These are phyloP conservation scores for Muntiacus muntjak DNA, from an alignment of 2,113 vertebrate species.

Conservation along the genomic window DNA sequence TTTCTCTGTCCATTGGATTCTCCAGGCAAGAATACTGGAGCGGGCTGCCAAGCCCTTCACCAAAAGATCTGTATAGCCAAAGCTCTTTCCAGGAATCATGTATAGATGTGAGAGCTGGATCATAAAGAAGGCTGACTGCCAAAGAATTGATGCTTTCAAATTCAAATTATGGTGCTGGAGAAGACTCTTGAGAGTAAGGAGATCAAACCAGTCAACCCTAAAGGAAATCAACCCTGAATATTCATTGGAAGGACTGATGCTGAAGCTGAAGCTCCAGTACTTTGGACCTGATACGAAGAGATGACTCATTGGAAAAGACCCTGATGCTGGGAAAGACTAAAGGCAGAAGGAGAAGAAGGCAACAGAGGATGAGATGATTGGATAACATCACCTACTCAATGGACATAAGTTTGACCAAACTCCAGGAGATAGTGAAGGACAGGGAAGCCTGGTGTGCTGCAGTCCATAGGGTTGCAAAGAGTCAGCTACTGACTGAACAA, in stretches of 20 bases:
- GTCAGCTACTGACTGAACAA: neutral
- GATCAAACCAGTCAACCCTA: neutral
- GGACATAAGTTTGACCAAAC: neutral
- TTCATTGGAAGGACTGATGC: neutral
- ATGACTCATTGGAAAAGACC: neutral
- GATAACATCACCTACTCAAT: neutral
- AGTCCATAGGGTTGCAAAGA: neutral
- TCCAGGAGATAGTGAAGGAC: neutral
- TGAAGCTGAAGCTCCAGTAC: neutral
- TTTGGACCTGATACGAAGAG: neutral
- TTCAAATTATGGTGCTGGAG: neutral
- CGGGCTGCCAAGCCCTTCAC: neutral
- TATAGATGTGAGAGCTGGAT: neutral
- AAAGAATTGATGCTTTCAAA: neutral
- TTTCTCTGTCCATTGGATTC: neutral
- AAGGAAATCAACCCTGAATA: neutral
- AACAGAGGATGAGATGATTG: neutral
- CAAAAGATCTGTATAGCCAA: neutral
- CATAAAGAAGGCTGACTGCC: neutral
- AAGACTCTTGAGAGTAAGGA: neutral
- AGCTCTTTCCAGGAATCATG: neutral
- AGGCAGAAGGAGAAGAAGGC: neutral
- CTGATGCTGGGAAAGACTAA: neutral
- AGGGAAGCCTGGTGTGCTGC: neutral
- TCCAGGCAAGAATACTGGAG: neutral